phyloP scores from a whole-genome alignment of 2,888 invertebrate species.

The Lysandra bellargus region DNA sequence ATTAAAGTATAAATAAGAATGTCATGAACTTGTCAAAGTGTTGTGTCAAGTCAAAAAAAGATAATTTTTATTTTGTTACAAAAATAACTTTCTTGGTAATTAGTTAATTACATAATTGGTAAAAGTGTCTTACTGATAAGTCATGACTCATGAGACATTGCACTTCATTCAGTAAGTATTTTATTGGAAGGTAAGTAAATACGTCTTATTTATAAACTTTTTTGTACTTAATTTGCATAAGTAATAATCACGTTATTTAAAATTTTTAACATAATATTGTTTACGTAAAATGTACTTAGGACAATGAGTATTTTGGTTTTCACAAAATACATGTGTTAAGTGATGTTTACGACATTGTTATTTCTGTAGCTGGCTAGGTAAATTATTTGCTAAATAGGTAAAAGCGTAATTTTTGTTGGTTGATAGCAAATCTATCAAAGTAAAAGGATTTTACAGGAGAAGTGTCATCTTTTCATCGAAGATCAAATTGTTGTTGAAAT shows the following conservation, averaged over 20 bases:
- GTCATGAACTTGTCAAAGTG: background rate
- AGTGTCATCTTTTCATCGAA: too few species aligned
- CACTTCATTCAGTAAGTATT: conserved; percentile 2
- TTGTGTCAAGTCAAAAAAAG: background rate
- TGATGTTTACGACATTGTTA: too few species aligned
- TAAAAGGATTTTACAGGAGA: too few species aligned
- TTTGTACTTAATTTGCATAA: background rate
- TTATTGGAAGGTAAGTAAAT: background rate
- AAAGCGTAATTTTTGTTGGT: too few species aligned
- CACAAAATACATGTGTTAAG: too few species aligned
- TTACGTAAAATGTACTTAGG: too few species aligned
- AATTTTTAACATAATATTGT: background rate
- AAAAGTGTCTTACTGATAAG: background rate
- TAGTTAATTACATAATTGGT: background rate
- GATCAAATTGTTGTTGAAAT: too few species aligned
- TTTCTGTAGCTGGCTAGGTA: too few species aligned
- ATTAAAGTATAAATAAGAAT: background rate
- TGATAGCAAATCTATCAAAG: too few species aligned
- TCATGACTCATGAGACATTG: background rate
- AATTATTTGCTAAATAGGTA: too few species aligned
- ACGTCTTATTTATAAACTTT: background rate
- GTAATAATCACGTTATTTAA: background rate
- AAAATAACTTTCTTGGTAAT: background rate
- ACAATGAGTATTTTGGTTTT: too few species aligned
- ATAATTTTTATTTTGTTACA: background rate